Evolutionary conservation across 2,797 vertebrate genomes (phyloP).

Genomic region (Merluccius polli): DNA sequence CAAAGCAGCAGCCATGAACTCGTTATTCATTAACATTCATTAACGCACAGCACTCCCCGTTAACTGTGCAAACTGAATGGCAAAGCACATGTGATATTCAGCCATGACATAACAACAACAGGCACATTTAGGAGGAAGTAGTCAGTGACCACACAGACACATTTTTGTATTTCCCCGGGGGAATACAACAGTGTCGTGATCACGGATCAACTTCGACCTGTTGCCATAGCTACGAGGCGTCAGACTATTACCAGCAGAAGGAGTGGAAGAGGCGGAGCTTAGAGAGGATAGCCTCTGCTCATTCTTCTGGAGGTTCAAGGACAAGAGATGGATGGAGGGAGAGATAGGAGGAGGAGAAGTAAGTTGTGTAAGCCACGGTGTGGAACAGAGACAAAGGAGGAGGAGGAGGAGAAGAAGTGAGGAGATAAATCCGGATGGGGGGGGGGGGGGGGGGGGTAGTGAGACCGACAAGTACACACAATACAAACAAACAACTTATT

Average conservation of each 20-base stretch:
- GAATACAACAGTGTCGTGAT: neutral
- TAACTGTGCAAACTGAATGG: constrained; percentile 18
- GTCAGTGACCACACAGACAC: constrained; percentile 27
- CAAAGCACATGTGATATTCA: constrained; percentile 39
- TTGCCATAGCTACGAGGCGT: constrained; percentile 41
- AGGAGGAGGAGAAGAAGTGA: constrained; percentile 29
- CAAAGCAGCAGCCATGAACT: neutral
- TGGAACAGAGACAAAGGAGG: constrained; percentile 14
- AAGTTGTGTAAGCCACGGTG: constrained; percentile 4
- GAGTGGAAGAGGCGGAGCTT: constrained; percentile 79
- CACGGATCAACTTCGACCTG: constrained; percentile 42
- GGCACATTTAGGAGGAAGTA: constrained; percentile 44
- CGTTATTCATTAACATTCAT: neutral
- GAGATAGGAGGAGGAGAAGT: constrained; percentile 11
- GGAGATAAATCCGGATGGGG: constrained; percentile 50
- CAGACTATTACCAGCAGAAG: constrained; percentile 74
- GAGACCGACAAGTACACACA: constrained; percentile 15
- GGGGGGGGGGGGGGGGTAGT: constrained; percentile 36
- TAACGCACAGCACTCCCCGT: neutral
- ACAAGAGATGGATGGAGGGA: constrained; percentile 13
- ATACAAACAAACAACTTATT: constrained; percentile 9
- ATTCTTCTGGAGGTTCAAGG: constrained; percentile 75
- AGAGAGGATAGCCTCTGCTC: constrained; percentile 80
- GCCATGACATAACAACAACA: constrained; percentile 24
- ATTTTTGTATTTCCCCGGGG: neutral